phyloP scores from a whole-genome alignment of 2,113 vertebrate genomes.

The Odocoileus virginianus region DNA sequence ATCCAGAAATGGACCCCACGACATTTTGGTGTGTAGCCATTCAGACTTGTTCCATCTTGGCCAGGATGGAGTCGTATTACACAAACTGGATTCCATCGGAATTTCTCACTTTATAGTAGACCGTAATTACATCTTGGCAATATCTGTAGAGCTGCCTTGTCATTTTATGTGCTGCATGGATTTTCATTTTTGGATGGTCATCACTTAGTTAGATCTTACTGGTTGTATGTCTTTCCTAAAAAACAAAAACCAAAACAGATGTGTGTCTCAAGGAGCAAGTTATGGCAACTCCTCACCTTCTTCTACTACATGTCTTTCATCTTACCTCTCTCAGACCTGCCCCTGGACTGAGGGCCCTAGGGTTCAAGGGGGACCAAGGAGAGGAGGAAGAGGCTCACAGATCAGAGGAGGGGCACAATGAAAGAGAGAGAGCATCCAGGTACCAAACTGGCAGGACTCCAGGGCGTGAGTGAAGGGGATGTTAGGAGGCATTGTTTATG shows the following conservation, averaged over 20 bases:
- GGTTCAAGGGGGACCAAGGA: neutral
- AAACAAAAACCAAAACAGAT: neutral
- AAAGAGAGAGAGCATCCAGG: neutral
- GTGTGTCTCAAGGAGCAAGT: neutral
- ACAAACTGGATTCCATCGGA: rapidly evolving
- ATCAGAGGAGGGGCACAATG: neutral
- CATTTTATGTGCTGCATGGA: rapidly evolving
- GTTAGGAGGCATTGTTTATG: neutral
- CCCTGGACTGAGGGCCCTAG: neutral
- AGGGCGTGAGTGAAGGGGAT: neutral
- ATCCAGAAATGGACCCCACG: neutral
- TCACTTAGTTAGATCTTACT: neutral
- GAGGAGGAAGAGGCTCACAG: neutral
- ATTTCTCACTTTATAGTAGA: neutral
- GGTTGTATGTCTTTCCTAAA: neutral
- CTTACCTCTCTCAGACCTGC: neutral
- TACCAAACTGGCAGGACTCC: neutral
- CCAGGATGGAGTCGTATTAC: neutral
- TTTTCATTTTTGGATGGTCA: neutral
- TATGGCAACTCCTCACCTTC: neutral
- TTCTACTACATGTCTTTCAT: rapidly evolving
- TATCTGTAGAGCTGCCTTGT: neutral
- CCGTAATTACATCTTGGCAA: rapidly evolving
- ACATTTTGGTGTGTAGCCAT: neutral
- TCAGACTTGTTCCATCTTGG: neutral